These are phyloP conservation scores for Drosophila hydei DNA, from an alignment of 1,140 invertebrate genomes.

Conservation along the genomic window DNA sequence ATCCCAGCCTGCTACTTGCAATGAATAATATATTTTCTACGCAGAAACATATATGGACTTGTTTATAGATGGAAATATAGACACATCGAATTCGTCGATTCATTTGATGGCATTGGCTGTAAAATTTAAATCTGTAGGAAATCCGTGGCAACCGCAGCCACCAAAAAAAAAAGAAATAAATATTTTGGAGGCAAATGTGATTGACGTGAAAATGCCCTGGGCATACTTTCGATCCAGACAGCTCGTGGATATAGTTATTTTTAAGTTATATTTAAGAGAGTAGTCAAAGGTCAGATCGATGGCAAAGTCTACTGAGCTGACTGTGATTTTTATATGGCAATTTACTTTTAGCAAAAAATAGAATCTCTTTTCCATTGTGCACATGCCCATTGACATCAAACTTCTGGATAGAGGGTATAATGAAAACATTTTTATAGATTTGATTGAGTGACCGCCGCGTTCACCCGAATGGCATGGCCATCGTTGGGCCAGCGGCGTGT, in stretches of 20 bases:
- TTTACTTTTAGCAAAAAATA: too few relatives aligned
- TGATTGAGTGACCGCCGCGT: constrained; percentile 27
- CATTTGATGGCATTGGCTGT: constrained; percentile 11
- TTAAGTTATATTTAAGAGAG: too few relatives aligned
- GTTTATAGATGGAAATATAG: background rate
- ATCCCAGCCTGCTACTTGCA: constrained; percentile 42
- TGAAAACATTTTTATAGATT: constrained; percentile 25
- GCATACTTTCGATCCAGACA: too few relatives aligned
- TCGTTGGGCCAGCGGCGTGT: constrained; percentile 24
- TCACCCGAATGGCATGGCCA: constrained; percentile 1
- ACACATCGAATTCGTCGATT: background rate
- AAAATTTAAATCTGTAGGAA: constrained; percentile 30
- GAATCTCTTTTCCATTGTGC: background rate
- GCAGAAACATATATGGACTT: background rate
- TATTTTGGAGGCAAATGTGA: background rate
- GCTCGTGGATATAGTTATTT: too few relatives aligned
- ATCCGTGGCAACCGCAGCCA: constrained; percentile 9
- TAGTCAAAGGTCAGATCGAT: too few relatives aligned
- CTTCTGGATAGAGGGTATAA: background rate
- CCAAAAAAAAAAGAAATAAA: background rate
- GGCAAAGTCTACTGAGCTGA: too few relatives aligned
- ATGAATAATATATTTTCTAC: constrained; percentile 32
- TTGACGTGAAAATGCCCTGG: background rate
- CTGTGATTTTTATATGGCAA: too few relatives aligned
- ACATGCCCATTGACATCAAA: background rate